Conservation (phyloP, 2,113 vertebrate genomes). For the Chloroceryle aenea region DNA sequence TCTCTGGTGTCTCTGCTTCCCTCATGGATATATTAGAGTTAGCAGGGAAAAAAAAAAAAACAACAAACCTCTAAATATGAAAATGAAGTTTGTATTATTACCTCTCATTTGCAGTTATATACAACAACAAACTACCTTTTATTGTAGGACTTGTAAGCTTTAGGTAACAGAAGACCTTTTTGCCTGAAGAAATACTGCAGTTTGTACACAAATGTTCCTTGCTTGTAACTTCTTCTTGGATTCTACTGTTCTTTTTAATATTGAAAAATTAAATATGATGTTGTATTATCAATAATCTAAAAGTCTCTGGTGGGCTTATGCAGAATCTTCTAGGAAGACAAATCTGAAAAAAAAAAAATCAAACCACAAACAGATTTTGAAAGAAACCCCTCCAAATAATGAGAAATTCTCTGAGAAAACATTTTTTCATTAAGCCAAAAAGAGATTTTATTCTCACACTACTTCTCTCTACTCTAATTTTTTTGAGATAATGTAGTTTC, state of each 20-base stretch:
- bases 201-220: background rate
- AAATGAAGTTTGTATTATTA: background rate
- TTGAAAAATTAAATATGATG: background rate
- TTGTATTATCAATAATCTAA: background rate
- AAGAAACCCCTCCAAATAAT: background rate
- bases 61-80: accelerated
- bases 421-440: background rate
- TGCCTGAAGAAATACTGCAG: background rate
- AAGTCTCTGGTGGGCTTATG: background rate
- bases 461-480: background rate
- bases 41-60: background rate
- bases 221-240: background rate
- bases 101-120: background rate
- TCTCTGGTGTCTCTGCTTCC: background rate
- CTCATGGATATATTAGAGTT: background rate
- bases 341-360: background rate
- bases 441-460: background rate
- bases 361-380: background rate
- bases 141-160: background rate
- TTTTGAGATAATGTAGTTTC: background rate
- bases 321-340: background rate
- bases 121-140: background rate
- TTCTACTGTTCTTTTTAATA: background rate
- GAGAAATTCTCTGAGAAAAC: background rate
- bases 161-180: background rate